Evolutionary conservation across 2,797 vertebrate genomes (phyloP).

Genomic region (Macropodus opercularis): DNA sequence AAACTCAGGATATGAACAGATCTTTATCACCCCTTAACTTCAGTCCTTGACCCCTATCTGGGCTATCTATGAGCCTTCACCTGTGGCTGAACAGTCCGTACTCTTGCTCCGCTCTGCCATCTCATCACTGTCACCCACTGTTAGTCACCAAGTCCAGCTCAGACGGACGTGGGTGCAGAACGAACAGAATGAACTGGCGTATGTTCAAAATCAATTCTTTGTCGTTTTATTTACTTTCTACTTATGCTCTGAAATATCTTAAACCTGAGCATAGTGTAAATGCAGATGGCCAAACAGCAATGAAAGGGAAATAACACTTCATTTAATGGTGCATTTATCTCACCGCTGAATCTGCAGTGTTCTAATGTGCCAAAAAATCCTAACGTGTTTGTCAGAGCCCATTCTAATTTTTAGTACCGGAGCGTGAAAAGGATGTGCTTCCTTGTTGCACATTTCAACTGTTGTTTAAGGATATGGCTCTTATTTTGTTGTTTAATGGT

Average conservation of each 20-base stretch:
- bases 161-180: constrained; percentile 29
- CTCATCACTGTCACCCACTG: constrained; percentile 32
- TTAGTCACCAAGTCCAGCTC: constrained; percentile 56
- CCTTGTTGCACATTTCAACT: not conserved
- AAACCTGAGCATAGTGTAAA: not conserved
- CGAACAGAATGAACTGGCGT: constrained; percentile 44
- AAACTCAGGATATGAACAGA: not conserved
- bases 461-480: not conserved
- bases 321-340: not conserved
- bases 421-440: not conserved
- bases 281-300: not conserved
- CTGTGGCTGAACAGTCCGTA: constrained; percentile 51
- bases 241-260: not conserved
- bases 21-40: not conserved
- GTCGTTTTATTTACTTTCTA: constrained; percentile 4
- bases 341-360: not conserved
- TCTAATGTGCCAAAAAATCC: not conserved
- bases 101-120: constrained; percentile 18
- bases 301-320: not conserved
- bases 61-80: constrained; percentile 52
- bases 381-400: not conserved
- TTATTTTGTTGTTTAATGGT: not conserved
- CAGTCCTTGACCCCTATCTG: constrained; percentile 27
- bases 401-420: not conserved
- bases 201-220: constrained; percentile 50